Base-by-base conservation (phyloP, 2,113 vertebrate species). In the Trogon melanurus region DNA sequence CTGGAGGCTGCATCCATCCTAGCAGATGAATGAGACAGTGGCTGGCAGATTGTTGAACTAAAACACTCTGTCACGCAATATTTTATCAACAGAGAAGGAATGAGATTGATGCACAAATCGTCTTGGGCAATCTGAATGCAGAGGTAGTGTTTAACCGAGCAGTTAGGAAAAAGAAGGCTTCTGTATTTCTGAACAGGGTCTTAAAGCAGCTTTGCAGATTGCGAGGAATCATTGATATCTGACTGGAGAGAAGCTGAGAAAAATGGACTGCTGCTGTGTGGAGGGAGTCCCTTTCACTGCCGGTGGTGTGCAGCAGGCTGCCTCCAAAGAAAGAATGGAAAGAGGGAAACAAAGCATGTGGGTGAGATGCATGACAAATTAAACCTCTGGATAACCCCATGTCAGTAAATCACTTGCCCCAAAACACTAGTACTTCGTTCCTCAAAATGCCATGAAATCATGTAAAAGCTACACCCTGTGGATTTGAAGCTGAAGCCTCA, bases 141-240 rank as follows among this genome's bases (percentile, higher is more conserved):
- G 96, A 95, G 61, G 17, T 34, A 88, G 41, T 75, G 79, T 96
- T 95, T 94, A 89, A 93, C 32, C 61, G 86, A 92, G 92, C 61
- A 73, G 23, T 41, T 34, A 85, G 89, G 80, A 87, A 91, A 96
- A 96, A 87, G 62, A 36, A 66, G 38, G 45, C 58, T 94, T 90
- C 75, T 18, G 5, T 65, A 21, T 75, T 94, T 95, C 80, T 91
- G 86, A 90, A 89, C 62, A 91, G 67, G 34, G 27, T n/a, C 74
- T 94, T 84, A 73, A 71, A 89, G 70, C 91, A 93, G 75, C 78
- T 94, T 96, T 96, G 86, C 91, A 96, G 87, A 60, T 93, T 72
- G 76, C 85, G 62, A 83, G 88, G 73, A 96, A 65, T 71, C 58
- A 32, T 56, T 70, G 69, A 26, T 89, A 92, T 78, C 57, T 72